phyloP scores from a whole-genome alignment of 2,113 vertebrate species.

The Plectropomus leopardus region DNA sequence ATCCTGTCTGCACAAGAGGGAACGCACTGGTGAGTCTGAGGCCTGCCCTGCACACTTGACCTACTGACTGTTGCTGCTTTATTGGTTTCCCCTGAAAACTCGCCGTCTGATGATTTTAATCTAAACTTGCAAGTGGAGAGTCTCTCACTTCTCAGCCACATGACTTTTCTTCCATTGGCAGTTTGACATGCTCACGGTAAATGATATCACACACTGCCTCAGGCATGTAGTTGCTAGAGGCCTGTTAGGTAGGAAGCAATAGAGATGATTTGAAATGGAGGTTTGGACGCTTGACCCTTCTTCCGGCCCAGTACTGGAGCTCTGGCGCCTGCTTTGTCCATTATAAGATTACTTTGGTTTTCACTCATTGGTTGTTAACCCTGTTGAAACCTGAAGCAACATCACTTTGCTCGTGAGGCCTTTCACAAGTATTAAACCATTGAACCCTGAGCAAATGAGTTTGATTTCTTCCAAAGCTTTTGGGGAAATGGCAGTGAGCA shows the following conservation, averaged over 20 bases:
- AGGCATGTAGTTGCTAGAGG: slow-evolving; percentile 34
- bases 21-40: slow-evolving; percentile 4
- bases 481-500: no score
- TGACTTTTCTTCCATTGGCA: slow-evolving; percentile 27
- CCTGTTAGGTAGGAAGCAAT: slow-evolving; percentile 24
- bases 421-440: no score
- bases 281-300: slow-evolving; percentile 39
- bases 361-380: slow-evolving; percentile 29
- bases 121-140: slow-evolving; percentile 37
- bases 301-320: background rate
- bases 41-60: slow-evolving; percentile 1
- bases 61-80: slow-evolving; percentile 34
- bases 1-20: slow-evolving; percentile 21
- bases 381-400: no score
- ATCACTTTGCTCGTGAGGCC: no score
- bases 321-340: slow-evolving; percentile 8
- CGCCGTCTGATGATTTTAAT: slow-evolving; percentile 44
- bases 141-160: slow-evolving; percentile 18
- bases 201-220: slow-evolving; percentile 40
- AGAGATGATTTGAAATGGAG: slow-evolving; percentile 28
- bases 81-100: slow-evolving; percentile 31
- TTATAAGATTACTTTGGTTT: slow-evolving; percentile 31
- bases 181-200: slow-evolving; percentile 43
- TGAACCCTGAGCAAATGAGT: no score
- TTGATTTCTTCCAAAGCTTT: no score